A percentile compares a stretch with the other conserved stretches of the same genome.
phyloP scores from a whole-genome alignment of 1,140 invertebrate species.

The Leptopilina boulardi region DNA sequence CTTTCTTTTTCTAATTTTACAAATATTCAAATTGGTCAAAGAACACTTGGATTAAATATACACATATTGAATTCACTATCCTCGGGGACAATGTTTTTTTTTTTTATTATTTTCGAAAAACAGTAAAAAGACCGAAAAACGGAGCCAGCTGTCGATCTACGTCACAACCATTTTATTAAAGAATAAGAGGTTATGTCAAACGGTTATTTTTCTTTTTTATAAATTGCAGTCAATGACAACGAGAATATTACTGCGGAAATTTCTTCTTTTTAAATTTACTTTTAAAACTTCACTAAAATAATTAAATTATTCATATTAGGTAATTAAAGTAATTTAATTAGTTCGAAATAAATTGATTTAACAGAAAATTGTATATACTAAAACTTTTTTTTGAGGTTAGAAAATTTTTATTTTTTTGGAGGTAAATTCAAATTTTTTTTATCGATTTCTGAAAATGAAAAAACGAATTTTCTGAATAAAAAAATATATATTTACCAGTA shows the following conservation, averaged over 20 bases:
- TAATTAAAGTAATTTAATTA: too few species aligned
- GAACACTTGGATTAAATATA: neutral
- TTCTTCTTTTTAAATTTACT: too few species aligned
- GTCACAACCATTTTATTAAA: conserved; percentile 17
- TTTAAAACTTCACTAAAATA: too few species aligned
- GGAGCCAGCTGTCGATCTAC: conserved; percentile 20
- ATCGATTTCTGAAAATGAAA: too few species aligned
- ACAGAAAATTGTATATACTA: too few species aligned
- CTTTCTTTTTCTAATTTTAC: neutral
- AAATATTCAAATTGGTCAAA: neutral
- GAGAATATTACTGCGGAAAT: neutral
- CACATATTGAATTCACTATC: neutral
- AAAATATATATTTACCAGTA: conserved; percentile 22
- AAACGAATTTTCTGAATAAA: neutral
- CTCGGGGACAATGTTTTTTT: neutral
- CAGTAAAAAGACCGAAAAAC: conserved; percentile 14
- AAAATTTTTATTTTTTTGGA: too few species aligned
- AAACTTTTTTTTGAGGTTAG: too few species aligned
- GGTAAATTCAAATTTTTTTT: too few species aligned
- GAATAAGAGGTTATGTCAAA: neutral
- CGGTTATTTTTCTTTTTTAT: neutral
- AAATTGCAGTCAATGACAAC: neutral
- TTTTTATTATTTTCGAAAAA: neutral
- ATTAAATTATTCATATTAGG: too few species aligned
- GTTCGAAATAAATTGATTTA: too few species aligned